Percentiles rank a stretch among this genome's conserved stretches.
These are phyloP conservation scores for Penaeus indicus DNA, from an alignment of 1,140 invertebrate species.

Conservation along the genomic window DNA sequence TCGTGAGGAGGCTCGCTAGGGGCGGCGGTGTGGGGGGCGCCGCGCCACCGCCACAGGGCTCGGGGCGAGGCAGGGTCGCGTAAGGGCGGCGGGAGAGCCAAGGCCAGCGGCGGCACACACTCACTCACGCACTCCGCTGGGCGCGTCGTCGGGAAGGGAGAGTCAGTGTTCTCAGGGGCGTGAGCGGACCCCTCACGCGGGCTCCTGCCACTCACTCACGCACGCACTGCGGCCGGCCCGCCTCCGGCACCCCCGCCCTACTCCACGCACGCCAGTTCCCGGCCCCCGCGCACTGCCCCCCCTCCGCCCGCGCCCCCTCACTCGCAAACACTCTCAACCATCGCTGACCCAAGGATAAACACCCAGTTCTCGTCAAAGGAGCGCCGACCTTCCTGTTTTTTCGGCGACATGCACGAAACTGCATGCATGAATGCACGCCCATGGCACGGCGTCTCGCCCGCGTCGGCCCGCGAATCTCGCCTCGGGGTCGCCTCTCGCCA, in stretches of 20 bases:
- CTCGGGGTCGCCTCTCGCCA: too few relatives aligned
- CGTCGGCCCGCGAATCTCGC: neutral
- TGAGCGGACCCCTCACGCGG: slow-evolving; percentile 35
- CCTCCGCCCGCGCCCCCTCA: slow-evolving; percentile 2
- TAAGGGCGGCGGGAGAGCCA: slow-evolving; percentile 12
- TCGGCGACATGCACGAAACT: neutral
- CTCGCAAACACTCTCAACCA: neutral
- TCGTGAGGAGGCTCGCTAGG: neutral
- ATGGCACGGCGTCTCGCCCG: neutral
- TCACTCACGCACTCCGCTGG: slow-evolving; percentile 14
- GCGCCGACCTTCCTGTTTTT: neutral
- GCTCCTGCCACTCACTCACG: slow-evolving; percentile 53
- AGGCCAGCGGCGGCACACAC: slow-evolving; percentile 22
- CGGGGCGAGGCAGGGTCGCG: neutral
- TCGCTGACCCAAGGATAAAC: slow-evolving; percentile 4
- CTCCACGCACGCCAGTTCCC: slow-evolving; percentile 48
- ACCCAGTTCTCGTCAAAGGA: neutral
- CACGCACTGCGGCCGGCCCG: slow-evolving; percentile 52
- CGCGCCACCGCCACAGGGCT: neutral
- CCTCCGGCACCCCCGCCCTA: slow-evolving; percentile 34
- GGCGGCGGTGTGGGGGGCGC: neutral
- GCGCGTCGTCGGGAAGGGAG: slow-evolving; percentile 2
- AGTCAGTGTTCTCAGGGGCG: slow-evolving; percentile 22
- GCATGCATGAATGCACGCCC: slow-evolving; percentile 5
- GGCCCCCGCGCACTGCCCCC: slow-evolving; percentile 18